These are phyloP conservation scores for Bombus cullumanus DNA, from an alignment of 1,140 invertebrate species.

Conservation along the genomic window DNA sequence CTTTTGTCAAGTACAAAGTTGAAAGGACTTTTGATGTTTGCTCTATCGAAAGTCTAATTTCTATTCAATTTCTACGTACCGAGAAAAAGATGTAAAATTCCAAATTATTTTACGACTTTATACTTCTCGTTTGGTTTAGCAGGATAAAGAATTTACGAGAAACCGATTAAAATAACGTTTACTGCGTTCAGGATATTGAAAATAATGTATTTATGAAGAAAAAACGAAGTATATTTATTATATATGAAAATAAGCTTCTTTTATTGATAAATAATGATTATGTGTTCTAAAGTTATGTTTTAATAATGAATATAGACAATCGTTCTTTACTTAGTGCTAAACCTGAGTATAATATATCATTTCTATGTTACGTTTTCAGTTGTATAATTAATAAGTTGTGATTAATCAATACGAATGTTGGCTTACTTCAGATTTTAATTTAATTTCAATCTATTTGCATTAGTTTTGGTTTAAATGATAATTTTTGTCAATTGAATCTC, in stretches of 20 bases:
- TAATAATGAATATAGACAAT: conserved; percentile 14
- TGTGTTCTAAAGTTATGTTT: conserved; percentile 10
- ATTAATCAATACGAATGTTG: conserved; percentile 17
- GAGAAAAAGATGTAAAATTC: conserved; percentile 1
- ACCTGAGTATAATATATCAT: conserved; percentile 14
- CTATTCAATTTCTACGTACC: background rate
- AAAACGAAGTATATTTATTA: background rate
- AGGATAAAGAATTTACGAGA: background rate
- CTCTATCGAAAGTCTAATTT: background rate
- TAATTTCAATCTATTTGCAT: background rate
- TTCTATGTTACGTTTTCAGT: conserved; percentile 13
- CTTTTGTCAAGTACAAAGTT: conserved; percentile 54
- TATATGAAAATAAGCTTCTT: background rate
- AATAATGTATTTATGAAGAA: background rate
- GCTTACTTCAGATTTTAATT: background rate
- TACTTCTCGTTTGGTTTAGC: background rate
- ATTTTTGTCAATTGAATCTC: conserved; percentile 7
- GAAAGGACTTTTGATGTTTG: conserved; percentile 22
- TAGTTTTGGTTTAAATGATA: background rate
- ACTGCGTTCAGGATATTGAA: background rate
- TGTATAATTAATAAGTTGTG: conserved; percentile 37
- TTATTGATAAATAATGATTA: background rate
- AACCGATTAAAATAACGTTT: background rate
- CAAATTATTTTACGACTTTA: background rate
- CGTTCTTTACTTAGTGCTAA: conserved; percentile 6